These are phyloP conservation scores for Natrix natrix DNA, from an alignment of 2,797 vertebrate genomes.

Conservation along the genomic window DNA sequence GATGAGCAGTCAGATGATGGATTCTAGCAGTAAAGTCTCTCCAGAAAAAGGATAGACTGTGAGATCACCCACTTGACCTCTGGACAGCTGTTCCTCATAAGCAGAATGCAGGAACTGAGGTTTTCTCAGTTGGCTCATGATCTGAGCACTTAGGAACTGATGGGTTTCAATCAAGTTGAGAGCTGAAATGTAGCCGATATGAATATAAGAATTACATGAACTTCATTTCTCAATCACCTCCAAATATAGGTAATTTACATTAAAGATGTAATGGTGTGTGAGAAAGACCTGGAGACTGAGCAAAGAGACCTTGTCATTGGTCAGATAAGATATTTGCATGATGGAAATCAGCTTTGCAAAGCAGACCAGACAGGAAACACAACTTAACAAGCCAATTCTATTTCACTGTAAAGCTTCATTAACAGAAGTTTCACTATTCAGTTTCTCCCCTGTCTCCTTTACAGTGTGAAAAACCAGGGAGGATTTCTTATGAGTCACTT, in stretches of 20 bases:
- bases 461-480: not conserved
- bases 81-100: not conserved
- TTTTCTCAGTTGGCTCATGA: not conserved
- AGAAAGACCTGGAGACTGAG: not conserved
- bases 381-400: not conserved
- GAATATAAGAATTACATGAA: not conserved
- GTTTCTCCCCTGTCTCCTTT: not conserved
- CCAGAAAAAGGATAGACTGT: not conserved
- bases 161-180: not conserved
- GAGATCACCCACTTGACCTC: not conserved
- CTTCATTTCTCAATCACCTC: not conserved
- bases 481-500: not conserved
- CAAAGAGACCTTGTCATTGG: not conserved
- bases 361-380: not conserved
- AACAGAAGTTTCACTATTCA: not conserved
- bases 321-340: not conserved
- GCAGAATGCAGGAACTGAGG: not conserved
- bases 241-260: not conserved
- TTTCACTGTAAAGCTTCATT: not conserved
- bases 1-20: not conserved
- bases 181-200: not conserved
- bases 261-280: not conserved
- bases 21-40: not conserved
- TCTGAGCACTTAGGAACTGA: not conserved
- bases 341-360: not conserved